These are phyloP conservation scores for Philonicus albiceps DNA, from an alignment of 2,888 invertebrate genomes.

Conservation along the genomic window DNA sequence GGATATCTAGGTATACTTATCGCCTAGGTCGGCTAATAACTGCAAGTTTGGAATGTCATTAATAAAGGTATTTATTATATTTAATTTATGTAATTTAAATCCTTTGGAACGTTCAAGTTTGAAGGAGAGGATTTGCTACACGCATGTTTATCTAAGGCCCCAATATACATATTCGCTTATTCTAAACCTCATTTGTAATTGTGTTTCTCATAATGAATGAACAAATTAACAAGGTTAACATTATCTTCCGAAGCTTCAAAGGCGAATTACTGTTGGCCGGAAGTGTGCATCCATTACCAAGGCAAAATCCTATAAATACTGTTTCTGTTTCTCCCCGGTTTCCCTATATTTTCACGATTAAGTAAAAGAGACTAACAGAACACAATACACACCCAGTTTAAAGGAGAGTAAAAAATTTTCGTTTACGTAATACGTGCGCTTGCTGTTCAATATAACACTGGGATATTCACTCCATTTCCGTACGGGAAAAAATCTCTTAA, in stretches of 20 bases:
- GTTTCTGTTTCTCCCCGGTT: neutral
- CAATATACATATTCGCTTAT: neutral
- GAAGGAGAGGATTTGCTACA: neutral
- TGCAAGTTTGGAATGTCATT: neutral
- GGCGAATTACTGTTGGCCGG: slow-evolving; percentile 17
- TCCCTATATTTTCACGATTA: neutral
- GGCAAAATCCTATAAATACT: neutral
- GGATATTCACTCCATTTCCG: neutral
- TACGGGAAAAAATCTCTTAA: slow-evolving; percentile 25
- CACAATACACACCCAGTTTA: neutral
- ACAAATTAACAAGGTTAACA: slow-evolving; percentile 29
- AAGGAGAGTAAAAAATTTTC: neutral
- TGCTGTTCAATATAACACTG: neutral
- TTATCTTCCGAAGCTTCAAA: neutral
- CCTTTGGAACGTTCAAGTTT: neutral
- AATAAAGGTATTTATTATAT: neutral
- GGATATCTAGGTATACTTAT: neutral
- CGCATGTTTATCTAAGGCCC: neutral
- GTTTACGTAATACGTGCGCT: neutral
- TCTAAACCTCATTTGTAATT: neutral
- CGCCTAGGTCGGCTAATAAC: too few relatives aligned
- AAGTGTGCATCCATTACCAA: slow-evolving; percentile 13
- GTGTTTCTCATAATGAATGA: slow-evolving; percentile 4
- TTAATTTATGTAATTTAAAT: neutral
- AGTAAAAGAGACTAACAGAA: neutral